Percentiles rank a stretch among this genome's conserved stretches.
phyloP scores from a whole-genome alignment of 2,113 vertebrate species.

The Mobula birostris region DNA sequence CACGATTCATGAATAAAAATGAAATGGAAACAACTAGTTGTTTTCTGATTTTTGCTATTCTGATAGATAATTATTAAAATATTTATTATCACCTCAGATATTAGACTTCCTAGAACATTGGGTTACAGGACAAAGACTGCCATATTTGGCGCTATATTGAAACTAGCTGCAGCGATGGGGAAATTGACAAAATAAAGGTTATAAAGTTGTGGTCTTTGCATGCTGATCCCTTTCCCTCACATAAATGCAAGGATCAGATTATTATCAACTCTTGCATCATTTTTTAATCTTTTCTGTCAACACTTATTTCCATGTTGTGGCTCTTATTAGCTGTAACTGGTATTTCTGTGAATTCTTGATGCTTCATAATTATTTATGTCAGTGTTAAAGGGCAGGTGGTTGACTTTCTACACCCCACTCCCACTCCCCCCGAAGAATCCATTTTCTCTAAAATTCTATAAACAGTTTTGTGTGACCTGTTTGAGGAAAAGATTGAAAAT shows the following conservation, averaged over 20 bases:
- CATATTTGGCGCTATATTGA: neutral
- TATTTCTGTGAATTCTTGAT: no score
- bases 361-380: no score
- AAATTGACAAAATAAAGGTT: neutral
- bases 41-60: neutral
- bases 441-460: no score
- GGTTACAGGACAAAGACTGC: neutral
- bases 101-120: neutral
- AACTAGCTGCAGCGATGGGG: neutral
- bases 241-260: neutral
- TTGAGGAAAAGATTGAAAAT: no score
- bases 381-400: no score
- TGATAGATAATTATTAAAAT: neutral
- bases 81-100: neutral
- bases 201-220: neutral
- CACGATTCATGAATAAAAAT: neutral
- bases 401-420: no score
- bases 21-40: neutral
- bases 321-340: no score
- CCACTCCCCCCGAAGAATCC: no score
- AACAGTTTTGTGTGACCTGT: no score
- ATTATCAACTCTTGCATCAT: no score
- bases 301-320: no score
- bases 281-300: neutral
- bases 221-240: neutral